Percentiles rank a stretch among this genome's conserved stretches.
phyloP scores from a whole-genome alignment of 2,888 invertebrate genomes.

The Hoplodrina ambigua region DNA sequence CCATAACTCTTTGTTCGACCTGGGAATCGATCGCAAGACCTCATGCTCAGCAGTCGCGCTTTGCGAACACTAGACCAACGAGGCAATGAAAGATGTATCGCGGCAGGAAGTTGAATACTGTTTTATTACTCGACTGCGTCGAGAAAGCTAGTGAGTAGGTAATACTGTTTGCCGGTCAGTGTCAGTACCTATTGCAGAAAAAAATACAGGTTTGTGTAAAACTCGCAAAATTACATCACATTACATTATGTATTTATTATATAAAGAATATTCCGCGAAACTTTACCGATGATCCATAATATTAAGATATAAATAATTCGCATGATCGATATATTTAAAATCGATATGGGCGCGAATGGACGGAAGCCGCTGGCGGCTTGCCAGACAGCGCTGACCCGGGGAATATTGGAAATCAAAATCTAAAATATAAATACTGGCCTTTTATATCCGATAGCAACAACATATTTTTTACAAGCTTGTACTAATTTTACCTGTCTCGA shows the following conservation, averaged over 20 bases:
- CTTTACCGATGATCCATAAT: conserved; percentile 39
- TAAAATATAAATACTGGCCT: conserved; percentile 33
- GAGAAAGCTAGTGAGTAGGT: no score
- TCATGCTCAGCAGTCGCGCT: no score
- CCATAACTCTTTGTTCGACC: no score
- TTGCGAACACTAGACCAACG: no score
- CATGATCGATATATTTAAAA: conserved; percentile 62
- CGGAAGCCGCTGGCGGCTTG: conserved; percentile 42
- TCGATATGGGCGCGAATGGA: conserved; percentile 44
- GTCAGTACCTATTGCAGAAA: no score
- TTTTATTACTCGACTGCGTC: no score
- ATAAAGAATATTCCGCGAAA: conserved; percentile 39
- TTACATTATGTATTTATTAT: conserved; percentile 22
- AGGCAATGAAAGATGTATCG: no score
- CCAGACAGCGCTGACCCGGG: conserved; percentile 45
- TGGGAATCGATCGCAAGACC: no score
- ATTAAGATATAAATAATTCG: conserved; percentile 57
- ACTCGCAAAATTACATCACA: background rate
- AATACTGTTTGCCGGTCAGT: no score
- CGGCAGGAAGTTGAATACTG: no score
- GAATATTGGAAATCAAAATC: conserved; percentile 33
- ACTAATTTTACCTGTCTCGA: no score
- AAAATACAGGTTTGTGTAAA: background rate
- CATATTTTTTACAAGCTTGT: no score
- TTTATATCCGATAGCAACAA: background rate